These are phyloP conservation scores for Oscheius sp. DNA, from an alignment of 2,888 invertebrate species.

Conservation along the genomic window DNA sequence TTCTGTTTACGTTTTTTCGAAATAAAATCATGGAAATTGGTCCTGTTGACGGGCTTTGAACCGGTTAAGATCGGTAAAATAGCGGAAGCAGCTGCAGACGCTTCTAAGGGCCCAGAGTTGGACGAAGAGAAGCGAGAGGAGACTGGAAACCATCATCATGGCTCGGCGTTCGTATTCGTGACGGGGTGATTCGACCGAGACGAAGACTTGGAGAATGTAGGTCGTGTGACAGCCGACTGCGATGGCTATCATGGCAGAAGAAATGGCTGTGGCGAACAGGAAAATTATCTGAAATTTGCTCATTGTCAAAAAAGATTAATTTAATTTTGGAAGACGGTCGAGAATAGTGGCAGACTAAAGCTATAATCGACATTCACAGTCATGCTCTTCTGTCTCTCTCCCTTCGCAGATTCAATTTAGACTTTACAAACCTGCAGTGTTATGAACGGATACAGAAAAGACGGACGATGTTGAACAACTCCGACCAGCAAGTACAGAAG, in stretches of 20 bases:
- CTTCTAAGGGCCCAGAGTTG: conserved; percentile 61
- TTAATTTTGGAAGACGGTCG: too few relatives aligned
- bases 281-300: conserved; percentile 50
- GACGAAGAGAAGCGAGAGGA: conserved; percentile 51
- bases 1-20: conserved; percentile 21
- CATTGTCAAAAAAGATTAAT: too few relatives aligned
- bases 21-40: conserved; percentile 7
- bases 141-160: conserved; percentile 40
- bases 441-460: conserved; percentile 58
- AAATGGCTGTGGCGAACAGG: conserved; percentile 53
- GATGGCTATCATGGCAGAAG: conserved; percentile 52
- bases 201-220: conserved; percentile 49
- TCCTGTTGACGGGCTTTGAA: conserved; percentile 49
- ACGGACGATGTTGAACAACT: conserved; percentile 58
- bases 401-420: too few relatives aligned
- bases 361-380: too few relatives aligned
- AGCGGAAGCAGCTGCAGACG: conserved; percentile 60
- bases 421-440: conserved; percentile 48
- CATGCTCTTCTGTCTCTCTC: too few relatives aligned
- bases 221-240: conserved; percentile 52
- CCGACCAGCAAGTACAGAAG: conserved; percentile 62
- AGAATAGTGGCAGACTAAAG: too few relatives aligned
- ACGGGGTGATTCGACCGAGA: conserved; percentile 36
- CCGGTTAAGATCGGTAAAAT: conserved; percentile 52
- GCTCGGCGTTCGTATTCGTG: conserved; percentile 41